Evolutionary conservation across 1,140 invertebrate genomes (phyloP).

Genomic region (Plectrocnemia conspersa): DNA sequence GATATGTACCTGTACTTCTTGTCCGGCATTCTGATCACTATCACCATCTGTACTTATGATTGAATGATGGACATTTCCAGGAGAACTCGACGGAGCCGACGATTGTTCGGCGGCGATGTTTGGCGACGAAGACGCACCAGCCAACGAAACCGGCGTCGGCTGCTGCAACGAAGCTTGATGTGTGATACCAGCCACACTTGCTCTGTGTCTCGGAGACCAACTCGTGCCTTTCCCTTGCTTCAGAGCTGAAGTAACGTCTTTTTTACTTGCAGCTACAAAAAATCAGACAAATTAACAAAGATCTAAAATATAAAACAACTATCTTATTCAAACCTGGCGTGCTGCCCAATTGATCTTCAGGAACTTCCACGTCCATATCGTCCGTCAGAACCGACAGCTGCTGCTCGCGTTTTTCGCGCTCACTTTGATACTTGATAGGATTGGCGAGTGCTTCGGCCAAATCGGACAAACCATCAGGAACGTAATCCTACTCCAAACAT

Average conservation of each 20-base stretch:
- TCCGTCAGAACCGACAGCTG: constrained; percentile 88
- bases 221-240: constrained; percentile 31
- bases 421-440: constrained; percentile 95
- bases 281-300: constrained; percentile 2
- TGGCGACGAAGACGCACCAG: constrained; percentile 38
- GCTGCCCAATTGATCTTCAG: constrained; percentile 40
- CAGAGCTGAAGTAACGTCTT: constrained; percentile 14
- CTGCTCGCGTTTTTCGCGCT: constrained; percentile 85
- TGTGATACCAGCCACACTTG: constrained; percentile 38
- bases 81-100: constrained; percentile 6
- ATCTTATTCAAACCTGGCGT: constrained; percentile 12
- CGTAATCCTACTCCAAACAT: constrained; percentile 68
- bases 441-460: constrained; percentile 96
- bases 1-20: constrained; percentile 27
- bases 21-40: constrained; percentile 10
- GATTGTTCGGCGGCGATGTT: constrained; percentile 36
- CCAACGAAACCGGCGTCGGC: constrained; percentile 10
- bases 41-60: constrained; percentile 17
- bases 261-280: constrained; percentile 8
- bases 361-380: constrained; percentile 58
- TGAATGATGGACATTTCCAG: constrained; percentile 1
- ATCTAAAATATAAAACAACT: neutral
- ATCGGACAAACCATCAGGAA: constrained; percentile 89
- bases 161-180: constrained; percentile 28
- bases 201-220: constrained; percentile 45